Base-by-base conservation (phyloP, 2,888 invertebrate species). In the Sicus ferrugineus region DNA sequence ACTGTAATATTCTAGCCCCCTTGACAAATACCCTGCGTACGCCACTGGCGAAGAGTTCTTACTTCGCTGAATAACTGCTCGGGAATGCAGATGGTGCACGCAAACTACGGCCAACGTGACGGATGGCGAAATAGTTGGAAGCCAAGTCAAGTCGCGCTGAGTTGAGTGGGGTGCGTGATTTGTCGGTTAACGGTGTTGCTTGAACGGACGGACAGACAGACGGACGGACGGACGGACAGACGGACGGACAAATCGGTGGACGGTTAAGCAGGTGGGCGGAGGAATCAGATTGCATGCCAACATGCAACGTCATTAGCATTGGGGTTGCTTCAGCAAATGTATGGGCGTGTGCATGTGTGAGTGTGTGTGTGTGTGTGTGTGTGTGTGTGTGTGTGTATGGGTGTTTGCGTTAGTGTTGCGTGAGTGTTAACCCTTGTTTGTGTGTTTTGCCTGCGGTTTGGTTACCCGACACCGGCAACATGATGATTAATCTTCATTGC, bases 291-390 rank as follows among this genome's bases (percentile, higher is more conserved):
- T 70, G 70, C 70, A 67, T 62, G 66, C 56, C 38, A 62, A 67
- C 70, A 62, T 70, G 70, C 67, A 67, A 66, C 56, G 61, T 65
- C 61, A 66, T 61, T 59, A 70, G 42, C 67, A 65, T 65, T 38
- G 30, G 38, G 26, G 19, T 48, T 30, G 26, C 14, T 19, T 52
- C 2, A 9, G 26, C n/a, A n/a, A n/a, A n/a, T n/a, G n/a, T n/a
- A n/a, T n/a, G n/a, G n/a, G n/a, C n/a, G n/a, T n/a, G n/a, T n/a
- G 58, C 11, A 26, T 61, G 42, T 61, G 23, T 38, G 42, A 16
- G 31, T 61, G 23, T 28, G n/a, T n/a, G n/a, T n/a, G n/a, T n/a
- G n/a, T n/a, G n/a, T n/a, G n/a, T n/a, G n/a, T n/a, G n/a, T n/a
- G 31, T 42, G 38, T 61, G 31, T 38, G 61, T 28, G 23, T 56